phyloP scores from a whole-genome alignment of 1,140 invertebrate species.

The Drosophila athabasca region DNA sequence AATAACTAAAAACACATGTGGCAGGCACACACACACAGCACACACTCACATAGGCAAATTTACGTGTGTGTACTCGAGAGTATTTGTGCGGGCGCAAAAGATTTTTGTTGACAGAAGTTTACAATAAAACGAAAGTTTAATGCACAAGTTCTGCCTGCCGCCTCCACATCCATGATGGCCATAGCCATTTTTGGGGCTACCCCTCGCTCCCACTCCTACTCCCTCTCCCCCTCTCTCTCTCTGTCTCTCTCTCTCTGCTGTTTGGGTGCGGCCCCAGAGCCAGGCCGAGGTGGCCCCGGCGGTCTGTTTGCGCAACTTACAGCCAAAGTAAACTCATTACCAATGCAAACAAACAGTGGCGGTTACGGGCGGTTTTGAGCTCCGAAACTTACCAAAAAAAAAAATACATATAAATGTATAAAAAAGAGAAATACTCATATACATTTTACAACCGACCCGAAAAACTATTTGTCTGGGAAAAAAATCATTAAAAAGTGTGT shows the following conservation, averaged over 20 bases:
- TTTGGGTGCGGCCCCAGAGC: conserved; percentile 27
- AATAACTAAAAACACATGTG: conserved; percentile 63
- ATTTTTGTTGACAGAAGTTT: conserved; percentile 78
- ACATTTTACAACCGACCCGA: conserved; percentile 17
- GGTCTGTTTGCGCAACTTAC: conserved; percentile 76
- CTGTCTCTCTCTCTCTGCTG: too few species aligned
- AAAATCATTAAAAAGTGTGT: conserved; percentile 62
- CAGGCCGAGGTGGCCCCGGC: conserved; percentile 51
- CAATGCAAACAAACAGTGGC: conserved; percentile 76
- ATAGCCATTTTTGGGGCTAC: conserved; percentile 22
- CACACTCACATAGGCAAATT: not conserved
- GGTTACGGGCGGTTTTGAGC: conserved; percentile 13
- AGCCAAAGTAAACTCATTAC: conserved; percentile 80
- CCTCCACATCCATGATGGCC: conserved; percentile 11
- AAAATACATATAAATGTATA: not conserved
- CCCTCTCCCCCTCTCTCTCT: too few species aligned
- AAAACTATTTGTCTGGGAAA: conserved; percentile 67
- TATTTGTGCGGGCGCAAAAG: conserved; percentile 56
- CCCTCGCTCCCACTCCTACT: too few species aligned
- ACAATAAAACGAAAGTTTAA: conserved; percentile 80
- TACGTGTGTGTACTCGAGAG: not conserved
- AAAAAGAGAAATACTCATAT: conserved; percentile 27
- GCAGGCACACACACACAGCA: conserved; percentile 14
- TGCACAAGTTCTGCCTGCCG: conserved; percentile 60
- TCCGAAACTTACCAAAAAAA: conserved; percentile 53